phyloP scores from a whole-genome alignment of 2,797 vertebrate species.

The Xiphorhynchus erythropygius region DNA sequence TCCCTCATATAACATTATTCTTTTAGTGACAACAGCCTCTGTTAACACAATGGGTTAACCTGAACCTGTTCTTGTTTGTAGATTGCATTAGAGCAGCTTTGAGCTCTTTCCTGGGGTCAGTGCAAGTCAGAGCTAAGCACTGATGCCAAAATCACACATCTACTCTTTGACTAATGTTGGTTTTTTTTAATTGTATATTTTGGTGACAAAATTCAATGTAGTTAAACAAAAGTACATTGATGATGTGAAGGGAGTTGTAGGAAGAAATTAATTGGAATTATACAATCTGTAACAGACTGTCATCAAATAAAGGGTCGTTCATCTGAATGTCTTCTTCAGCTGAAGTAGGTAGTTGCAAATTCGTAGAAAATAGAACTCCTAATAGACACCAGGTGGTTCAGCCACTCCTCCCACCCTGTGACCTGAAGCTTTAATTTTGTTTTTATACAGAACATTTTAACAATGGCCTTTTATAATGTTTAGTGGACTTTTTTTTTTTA shows the following conservation, averaged over 20 bases:
- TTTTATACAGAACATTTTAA: conserved; percentile 1
- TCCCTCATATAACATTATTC: background rate
- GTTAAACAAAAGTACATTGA: background rate
- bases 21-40: background rate
- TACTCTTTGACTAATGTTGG: background rate
- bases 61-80: background rate
- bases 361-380: background rate
- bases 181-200: background rate
- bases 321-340: background rate
- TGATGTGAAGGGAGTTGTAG: background rate
- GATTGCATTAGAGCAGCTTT: background rate
- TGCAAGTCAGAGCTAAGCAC: background rate
- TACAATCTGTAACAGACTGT: background rate
- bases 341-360: background rate
- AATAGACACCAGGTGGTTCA: background rate
- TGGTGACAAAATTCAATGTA: background rate
- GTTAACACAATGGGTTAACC: background rate
- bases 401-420: background rate
- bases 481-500: background rate
- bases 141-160: background rate
- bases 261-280: background rate
- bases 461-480: conserved; percentile 9
- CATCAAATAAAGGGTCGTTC: background rate
- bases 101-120: background rate
- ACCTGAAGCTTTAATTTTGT: background rate